Conservation (phyloP, 2,113 vertebrate species). For the Otis tarda region DNA sequence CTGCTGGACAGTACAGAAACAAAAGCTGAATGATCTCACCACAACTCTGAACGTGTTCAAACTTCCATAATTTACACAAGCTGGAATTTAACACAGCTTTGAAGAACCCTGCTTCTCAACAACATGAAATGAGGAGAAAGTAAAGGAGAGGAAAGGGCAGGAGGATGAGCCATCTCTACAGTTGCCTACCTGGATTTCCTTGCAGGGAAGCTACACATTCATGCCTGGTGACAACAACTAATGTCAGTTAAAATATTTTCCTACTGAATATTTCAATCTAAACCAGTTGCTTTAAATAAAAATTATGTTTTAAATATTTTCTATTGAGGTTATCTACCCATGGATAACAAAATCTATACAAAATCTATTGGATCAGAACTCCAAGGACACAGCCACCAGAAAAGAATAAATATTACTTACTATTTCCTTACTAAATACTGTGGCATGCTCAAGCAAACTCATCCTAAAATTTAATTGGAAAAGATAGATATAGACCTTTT, state of each 20-base stretch:
- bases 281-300: not conserved
- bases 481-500: not conserved
- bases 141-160: not conserved
- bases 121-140: not conserved
- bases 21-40: not conserved
- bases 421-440: not conserved
- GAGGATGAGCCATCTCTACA: not conserved
- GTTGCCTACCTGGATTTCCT: not conserved
- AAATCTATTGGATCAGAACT: not conserved
- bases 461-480: not conserved
- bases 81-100: not conserved
- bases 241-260: not conserved
- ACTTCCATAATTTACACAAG: not conserved
- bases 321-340: not conserved
- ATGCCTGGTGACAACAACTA: not conserved
- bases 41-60: not conserved
- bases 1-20: not conserved
- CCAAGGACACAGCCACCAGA: rapidly evolving
- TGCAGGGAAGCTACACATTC: not conserved
- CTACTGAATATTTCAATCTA: not conserved
- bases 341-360: not conserved
- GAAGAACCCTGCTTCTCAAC: not conserved
- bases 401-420: not conserved
- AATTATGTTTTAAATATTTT: not conserved
- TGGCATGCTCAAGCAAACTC: not conserved